Conservation (phyloP, 1,140 invertebrate species). For the Druon quercuslanigerum region DNA sequence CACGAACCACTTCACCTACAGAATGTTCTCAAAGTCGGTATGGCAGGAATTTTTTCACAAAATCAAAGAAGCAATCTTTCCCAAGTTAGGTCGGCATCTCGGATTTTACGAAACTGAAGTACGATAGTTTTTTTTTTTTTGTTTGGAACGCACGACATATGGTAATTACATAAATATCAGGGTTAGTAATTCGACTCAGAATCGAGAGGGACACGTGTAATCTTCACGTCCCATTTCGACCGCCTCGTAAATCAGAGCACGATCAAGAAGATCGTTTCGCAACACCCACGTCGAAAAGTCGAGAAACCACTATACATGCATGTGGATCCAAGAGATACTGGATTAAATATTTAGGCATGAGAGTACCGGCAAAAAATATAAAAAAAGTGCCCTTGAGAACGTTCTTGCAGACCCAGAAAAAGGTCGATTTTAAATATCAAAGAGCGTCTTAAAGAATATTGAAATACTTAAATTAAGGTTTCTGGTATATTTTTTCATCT, state of each 20-base stretch:
- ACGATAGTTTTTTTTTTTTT: slow-evolving; percentile 1
- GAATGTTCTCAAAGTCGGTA: no score
- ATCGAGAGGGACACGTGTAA: slow-evolving; percentile 47
- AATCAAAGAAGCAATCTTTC: neutral
- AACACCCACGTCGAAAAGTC: slow-evolving; percentile 54
- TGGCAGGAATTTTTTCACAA: neutral
- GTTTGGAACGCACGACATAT: slow-evolving; percentile 32
- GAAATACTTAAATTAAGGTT: slow-evolving; percentile 3
- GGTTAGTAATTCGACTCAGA: slow-evolving; percentile 45
- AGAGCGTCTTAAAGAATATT: neutral
- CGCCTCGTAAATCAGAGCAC: slow-evolving; percentile 62
- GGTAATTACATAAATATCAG: slow-evolving; percentile 47
- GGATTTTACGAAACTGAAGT: neutral
- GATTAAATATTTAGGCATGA: slow-evolving; percentile 23
- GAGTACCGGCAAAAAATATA: slow-evolving; percentile 8
- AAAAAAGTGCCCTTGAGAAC: slow-evolving; percentile 9
- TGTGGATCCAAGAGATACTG: neutral
- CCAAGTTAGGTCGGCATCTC: slow-evolving; percentile 9
- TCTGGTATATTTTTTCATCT: no score
- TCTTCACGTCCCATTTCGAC: slow-evolving; percentile 59
- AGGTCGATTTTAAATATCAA: neutral
- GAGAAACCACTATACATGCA: neutral
- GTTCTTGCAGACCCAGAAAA: neutral
- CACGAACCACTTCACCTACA: no score
- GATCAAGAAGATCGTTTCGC: slow-evolving; percentile 66